phyloP scores from a whole-genome alignment of 2,888 invertebrate species.

The Diplazon laetatorius region DNA sequence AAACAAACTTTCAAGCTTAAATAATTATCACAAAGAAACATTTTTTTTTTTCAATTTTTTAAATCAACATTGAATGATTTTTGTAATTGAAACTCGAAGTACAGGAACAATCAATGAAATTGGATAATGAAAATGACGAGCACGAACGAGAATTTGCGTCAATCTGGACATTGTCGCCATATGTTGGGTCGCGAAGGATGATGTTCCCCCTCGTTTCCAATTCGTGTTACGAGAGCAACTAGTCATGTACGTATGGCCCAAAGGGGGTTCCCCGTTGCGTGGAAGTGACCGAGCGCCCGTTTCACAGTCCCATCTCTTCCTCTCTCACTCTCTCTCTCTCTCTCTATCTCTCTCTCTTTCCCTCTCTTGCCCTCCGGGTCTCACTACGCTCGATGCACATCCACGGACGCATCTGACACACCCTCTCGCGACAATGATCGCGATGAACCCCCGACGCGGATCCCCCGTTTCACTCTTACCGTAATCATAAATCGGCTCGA shows the following conservation, averaged over 20 bases:
- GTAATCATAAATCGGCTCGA: conserved; percentile 48
- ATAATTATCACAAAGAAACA: too few species aligned
- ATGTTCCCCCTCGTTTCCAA: conserved; percentile 60
- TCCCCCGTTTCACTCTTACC: conserved; percentile 12
- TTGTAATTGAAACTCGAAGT: too few species aligned
- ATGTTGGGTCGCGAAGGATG: neutral
- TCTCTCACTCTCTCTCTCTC: neutral
- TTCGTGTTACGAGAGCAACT: conserved; percentile 61
- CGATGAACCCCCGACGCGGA: conserved; percentile 17
- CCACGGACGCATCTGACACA: conserved; percentile 1
- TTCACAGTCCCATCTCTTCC: conserved; percentile 44
- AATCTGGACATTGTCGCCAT: neutral
- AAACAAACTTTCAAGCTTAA: too few species aligned
- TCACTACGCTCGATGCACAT: neutral
- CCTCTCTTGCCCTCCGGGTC: neutral
- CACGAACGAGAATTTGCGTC: neutral
- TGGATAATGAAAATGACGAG: neutral
- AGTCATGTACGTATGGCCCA: conserved; percentile 34
- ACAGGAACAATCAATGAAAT: neutral
- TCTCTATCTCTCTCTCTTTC: neutral
- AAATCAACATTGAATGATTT: too few species aligned
- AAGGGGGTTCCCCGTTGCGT: conserved; percentile 50
- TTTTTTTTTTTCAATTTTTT: too few species aligned
- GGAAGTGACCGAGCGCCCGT: conserved; percentile 38
- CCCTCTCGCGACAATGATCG: conserved; percentile 18